A percentile compares a stretch with the other conserved stretches of the same genome.
Evolutionary conservation across 2,113 vertebrate species (phyloP).

Genomic region (Cyanoramphus novaezelandiae): DNA sequence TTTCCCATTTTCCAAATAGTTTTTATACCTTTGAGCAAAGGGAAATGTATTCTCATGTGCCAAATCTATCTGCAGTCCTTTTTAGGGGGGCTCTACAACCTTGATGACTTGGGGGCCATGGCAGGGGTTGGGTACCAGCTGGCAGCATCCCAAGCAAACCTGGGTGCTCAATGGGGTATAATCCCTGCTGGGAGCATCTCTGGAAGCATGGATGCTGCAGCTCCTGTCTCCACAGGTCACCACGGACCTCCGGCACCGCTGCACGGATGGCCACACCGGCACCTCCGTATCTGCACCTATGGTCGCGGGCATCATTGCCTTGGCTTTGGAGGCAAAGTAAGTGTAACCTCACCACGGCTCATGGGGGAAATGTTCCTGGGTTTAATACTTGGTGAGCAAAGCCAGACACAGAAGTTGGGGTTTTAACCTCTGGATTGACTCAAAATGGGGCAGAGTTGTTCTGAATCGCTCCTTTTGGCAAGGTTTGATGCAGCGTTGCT

Average conservation of each 20-base stretch:
- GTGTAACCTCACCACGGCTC: not conserved
- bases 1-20: accelerated
- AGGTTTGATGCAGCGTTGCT: not conserved
- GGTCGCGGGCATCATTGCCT: conserved; percentile 79
- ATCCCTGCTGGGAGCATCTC: accelerated
- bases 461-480: not conserved
- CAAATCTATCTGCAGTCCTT: not conserved
- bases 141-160: not conserved
- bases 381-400: not conserved
- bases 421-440: not conserved
- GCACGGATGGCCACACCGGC: conserved; percentile 79
- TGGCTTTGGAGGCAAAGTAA: conserved; percentile 84
- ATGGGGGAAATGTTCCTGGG: not conserved
- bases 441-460: not conserved
- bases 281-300: conserved; percentile 82
- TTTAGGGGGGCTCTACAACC: not conserved
- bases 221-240: conserved; percentile 70
- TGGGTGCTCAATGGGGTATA: not conserved
- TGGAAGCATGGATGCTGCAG: not conserved
- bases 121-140: not conserved
- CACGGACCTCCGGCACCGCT: conserved; percentile 79
- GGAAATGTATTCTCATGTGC: not conserved
- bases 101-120: accelerated
- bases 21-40: not conserved
- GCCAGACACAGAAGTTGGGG: not conserved